Evolutionary conservation across 2,113 vertebrate species (phyloP), one percentile per base, ranked within the genome.

Genomic region (Mesembrinibis cayennensis): DNA sequence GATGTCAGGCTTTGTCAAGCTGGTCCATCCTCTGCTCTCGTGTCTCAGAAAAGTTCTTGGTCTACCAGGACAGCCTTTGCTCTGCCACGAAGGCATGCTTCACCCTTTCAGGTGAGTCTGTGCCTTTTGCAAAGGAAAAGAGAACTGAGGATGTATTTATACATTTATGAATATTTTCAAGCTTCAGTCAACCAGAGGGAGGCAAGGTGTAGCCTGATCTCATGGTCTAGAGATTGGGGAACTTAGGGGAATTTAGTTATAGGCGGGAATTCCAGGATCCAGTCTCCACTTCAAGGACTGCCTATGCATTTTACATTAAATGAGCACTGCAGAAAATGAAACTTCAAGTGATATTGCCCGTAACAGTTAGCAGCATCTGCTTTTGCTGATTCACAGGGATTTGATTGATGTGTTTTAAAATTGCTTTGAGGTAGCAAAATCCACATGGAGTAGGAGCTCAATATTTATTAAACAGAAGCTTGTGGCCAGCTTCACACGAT

Each of bases 361-460:
- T 92, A 81, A 95, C 38, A 49, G 56, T 95, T 92, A 86, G 88
- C 85, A 87, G 83, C 90, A 94, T 91, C 90, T 96, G 84, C 91
- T 95, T 97, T 94, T 94, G 88, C 74, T 94, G 88, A 95, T 84
- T 97, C 94, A 91, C 50, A 82, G 77, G 72, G 88, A 95, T 92
- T 90, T 96, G 95, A 90, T 2, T 95, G 91, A 96, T 92, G 58
- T 56, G 77, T 94, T 96, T 94, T 87, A 74, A 93, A 95, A 97
- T 94, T 92, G 92, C 87, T 96, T 94, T 80, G 78, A 85, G 93
- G 62, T 71, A 86, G 81, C 70, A 93, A 96, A 97, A 93, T 94
- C 82, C 86, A 71, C 92, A n/a, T 81, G 83, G 76, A 83, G 23
- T 63, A 76, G 50, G 73, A 95, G 59, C 73, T 73, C 49, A 38